phyloP scores from a whole-genome alignment of 2,888 invertebrate species.

The Tetheella fluctuosa region DNA sequence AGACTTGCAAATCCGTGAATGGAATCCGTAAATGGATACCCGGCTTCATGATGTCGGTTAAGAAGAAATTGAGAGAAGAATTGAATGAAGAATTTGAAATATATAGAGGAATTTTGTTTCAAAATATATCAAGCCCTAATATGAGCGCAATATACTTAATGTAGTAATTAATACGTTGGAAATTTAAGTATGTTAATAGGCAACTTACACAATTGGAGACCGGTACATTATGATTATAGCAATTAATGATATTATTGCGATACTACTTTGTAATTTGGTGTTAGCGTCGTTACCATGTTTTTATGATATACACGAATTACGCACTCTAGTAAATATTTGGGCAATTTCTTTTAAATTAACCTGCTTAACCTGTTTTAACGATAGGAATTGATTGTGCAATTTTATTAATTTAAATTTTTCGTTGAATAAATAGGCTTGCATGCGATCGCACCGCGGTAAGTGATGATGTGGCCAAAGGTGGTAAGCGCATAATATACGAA shows the following conservation, averaged over 20 bases:
- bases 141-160: neutral
- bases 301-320: conserved; percentile 41
- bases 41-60: too few species aligned
- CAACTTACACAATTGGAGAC: neutral
- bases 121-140: neutral
- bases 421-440: too few species aligned
- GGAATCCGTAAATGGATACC: too few species aligned
- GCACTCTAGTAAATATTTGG: conserved; percentile 47
- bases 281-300: neutral
- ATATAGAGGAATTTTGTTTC: too few species aligned
- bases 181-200: conserved; percentile 9
- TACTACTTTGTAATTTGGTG: neutral
- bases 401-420: too few species aligned
- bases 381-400: too few species aligned
- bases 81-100: too few species aligned
- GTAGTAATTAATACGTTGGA: neutral
- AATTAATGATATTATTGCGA: neutral
- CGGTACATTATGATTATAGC: neutral
- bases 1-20: too few species aligned
- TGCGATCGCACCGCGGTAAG: too few species aligned
- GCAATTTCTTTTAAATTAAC: conserved; percentile 17
- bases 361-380: neutral
- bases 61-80: too few species aligned
- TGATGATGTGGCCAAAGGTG: neutral
- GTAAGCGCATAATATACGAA: neutral